Evolutionary conservation across 2,888 invertebrate species (phyloP).

Genomic region (Drosophila fulvimacula): DNA sequence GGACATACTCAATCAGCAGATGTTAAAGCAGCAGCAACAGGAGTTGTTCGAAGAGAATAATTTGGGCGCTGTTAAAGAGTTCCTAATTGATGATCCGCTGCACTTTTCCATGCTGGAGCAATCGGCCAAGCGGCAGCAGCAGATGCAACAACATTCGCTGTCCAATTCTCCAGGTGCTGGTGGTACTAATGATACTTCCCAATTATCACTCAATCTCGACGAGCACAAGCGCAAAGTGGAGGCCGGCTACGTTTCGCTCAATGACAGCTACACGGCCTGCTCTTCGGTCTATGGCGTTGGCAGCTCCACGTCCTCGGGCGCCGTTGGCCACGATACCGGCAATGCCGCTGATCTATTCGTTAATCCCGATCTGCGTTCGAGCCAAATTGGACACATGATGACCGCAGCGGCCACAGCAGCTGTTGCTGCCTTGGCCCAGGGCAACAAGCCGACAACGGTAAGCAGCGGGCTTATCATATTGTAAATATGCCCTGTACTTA

Average conservation of each 20-base stretch:
- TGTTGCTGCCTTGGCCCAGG: conserved; percentile 29
- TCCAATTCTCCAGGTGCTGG: conserved; percentile 28
- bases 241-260: conserved; percentile 72
- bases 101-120: conserved; percentile 63
- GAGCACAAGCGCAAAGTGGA: conserved; percentile 78
- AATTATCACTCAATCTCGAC: conserved; percentile 34
- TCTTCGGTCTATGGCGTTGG: conserved; percentile 66
- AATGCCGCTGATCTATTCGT: conserved; percentile 3
- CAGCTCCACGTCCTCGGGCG: conserved; percentile 8
- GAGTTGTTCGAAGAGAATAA: conserved; percentile 37
- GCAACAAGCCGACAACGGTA: conserved; percentile 62
- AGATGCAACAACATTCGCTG: conserved; percentile 34
- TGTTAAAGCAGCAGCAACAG: conserved; percentile 45
- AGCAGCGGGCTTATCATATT: conserved; percentile 30
- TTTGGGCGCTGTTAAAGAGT: conserved; percentile 54
- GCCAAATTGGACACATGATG: conserved; percentile 63
- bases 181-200: conserved; percentile 14
- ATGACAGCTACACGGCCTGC: conserved; percentile 67
- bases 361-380: conserved; percentile 46
- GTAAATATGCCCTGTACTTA: conserved; percentile 9
- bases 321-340: not conserved
- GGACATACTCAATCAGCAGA: conserved; percentile 46
- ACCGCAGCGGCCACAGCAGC: conserved; percentile 41
- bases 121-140: conserved; percentile 44
- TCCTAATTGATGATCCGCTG: conserved; percentile 71